Conservation (phyloP, 2,797 vertebrate species). For the Craterocephalus amniculus region DNA sequence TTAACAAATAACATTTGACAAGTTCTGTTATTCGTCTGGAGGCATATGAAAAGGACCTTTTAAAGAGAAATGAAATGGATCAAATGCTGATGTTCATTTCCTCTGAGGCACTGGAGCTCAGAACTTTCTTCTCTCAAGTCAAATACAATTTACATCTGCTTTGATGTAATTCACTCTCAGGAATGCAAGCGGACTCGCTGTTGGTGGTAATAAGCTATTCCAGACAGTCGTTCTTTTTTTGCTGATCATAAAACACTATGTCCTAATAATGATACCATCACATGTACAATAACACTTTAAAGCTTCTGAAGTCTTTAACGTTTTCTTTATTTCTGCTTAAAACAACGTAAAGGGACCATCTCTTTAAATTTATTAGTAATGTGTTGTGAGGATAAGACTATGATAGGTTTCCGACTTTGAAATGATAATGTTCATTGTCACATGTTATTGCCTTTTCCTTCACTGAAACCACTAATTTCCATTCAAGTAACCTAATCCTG, state of each 20-base stretch:
- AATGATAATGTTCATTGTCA: too few relatives aligned
- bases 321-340: background rate
- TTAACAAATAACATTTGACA: slow-evolving; percentile 68
- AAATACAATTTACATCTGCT: slow-evolving; percentile 59
- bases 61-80: slow-evolving; percentile 60
- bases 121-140: slow-evolving; percentile 65
- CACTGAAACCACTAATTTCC: too few relatives aligned
- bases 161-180: slow-evolving; percentile 54
- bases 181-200: slow-evolving; percentile 44
- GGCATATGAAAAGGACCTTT: slow-evolving; percentile 42
- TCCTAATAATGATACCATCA: background rate
- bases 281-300: background rate
- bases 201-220: slow-evolving; percentile 32
- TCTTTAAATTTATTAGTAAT: background rate
- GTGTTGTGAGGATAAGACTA: too few relatives aligned
- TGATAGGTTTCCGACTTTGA: too few relatives aligned
- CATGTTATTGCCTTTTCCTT: too few relatives aligned
- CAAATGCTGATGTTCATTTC: slow-evolving; percentile 61
- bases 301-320: background rate
- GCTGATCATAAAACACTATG: slow-evolving; percentile 21
- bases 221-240: slow-evolving; percentile 17
- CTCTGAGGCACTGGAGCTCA: slow-evolving; percentile 56
- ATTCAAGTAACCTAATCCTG: too few relatives aligned
- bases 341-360: background rate
- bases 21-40: slow-evolving; percentile 56